Conservation (phyloP, 2,797 vertebrate species). For the Diplodus puntazzo region DNA sequence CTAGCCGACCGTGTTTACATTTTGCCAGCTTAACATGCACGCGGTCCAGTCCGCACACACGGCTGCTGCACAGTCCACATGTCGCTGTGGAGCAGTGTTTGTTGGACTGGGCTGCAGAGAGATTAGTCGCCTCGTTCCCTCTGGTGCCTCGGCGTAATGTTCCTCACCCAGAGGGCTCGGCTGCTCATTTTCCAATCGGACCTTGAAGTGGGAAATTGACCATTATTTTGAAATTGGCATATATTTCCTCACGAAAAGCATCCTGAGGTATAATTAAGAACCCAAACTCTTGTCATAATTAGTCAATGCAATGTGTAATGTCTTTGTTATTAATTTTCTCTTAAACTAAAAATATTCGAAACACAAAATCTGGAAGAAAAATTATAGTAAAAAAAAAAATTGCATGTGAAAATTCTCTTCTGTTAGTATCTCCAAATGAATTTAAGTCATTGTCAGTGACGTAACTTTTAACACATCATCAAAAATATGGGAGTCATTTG, state of each 20-base stretch:
- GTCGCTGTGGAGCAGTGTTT: constrained; percentile 58
- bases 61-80: constrained; percentile 60
- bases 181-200: constrained; percentile 46
- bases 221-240: constrained; percentile 38
- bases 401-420: neutral
- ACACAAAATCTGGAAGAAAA: neutral
- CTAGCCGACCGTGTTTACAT: constrained; percentile 74
- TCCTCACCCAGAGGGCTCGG: constrained; percentile 48
- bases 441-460: neutral
- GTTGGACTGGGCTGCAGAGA: constrained; percentile 68
- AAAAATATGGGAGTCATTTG: neutral
- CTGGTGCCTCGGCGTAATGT: constrained; percentile 53
- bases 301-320: too few relatives aligned
- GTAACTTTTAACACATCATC: neutral
- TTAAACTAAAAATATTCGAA: neutral
- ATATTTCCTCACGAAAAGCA: neutral
- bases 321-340: neutral
- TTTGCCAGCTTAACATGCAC: constrained; percentile 72
- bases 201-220: constrained; percentile 2
- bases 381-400: neutral
- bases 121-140: constrained; percentile 77
- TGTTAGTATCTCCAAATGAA: neutral
- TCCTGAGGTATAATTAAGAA: neutral
- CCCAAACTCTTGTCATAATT: neutral
- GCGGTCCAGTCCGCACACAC: constrained; percentile 61